Percentiles rank a stretch among this genome's conserved stretches.
Evolutionary conservation across 2,888 invertebrate species (phyloP).

Genomic region (Maniola hyperantus): DNA sequence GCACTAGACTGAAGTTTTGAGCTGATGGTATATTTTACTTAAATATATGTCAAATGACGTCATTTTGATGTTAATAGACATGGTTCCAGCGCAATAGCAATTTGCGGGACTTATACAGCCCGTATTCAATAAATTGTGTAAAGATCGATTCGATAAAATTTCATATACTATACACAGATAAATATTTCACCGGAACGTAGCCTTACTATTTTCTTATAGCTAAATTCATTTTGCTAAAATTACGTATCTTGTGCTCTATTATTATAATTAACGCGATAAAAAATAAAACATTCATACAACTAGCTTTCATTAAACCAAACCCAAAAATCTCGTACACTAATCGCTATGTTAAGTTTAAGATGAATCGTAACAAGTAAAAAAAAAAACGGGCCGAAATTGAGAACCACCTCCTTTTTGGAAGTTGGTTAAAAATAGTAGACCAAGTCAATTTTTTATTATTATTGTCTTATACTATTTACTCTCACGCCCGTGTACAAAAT

Average conservation of each 20-base stretch:
- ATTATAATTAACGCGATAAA: constrained; percentile 15
- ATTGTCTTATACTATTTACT: too few relatives aligned
- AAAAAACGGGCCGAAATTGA: too few relatives aligned
- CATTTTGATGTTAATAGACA: too few relatives aligned
- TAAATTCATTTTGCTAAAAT: constrained; percentile 34
- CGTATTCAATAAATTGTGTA: not conserved
- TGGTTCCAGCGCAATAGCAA: too few relatives aligned
- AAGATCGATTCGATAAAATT: not conserved
- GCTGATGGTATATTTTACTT: too few relatives aligned
- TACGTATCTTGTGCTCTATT: constrained; percentile 44
- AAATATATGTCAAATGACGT: too few relatives aligned
- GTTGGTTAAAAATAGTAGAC: too few relatives aligned
- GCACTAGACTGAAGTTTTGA: too few relatives aligned
- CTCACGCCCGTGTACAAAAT: too few relatives aligned
- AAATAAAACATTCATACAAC: constrained; percentile 28
- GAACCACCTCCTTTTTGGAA: too few relatives aligned
- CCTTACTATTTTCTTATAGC: constrained; percentile 27
- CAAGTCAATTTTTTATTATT: too few relatives aligned
- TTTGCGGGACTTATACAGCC: too few relatives aligned
- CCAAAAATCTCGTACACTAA: constrained; percentile 25
- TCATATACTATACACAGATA: not conserved
- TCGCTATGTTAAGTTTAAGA: constrained; percentile 1
- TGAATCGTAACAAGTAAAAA: constrained; percentile 1
- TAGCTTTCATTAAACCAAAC: constrained; percentile 36
- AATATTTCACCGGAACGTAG: constrained; percentile 1